phyloP scores from a whole-genome alignment of 2,113 vertebrate species.

The Peromyscus maniculatus region DNA sequence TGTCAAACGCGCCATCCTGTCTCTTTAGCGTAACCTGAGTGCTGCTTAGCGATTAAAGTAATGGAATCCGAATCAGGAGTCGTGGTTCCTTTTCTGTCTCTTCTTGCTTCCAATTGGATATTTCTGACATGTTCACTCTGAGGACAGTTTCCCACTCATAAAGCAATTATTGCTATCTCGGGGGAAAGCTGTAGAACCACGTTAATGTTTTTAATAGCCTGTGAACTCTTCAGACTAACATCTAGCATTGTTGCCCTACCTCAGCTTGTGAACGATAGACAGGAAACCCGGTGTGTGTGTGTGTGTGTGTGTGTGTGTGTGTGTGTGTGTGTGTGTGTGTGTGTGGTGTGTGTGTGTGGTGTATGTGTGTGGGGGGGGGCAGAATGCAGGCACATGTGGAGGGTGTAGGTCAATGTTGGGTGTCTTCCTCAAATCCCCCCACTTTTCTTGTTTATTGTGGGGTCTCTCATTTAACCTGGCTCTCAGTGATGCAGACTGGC shows the following conservation, averaged over 20 bases:
- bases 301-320: background rate
- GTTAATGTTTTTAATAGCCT: background rate
- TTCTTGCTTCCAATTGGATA: constrained; percentile 42
- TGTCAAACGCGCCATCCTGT: constrained; percentile 73
- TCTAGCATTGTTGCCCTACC: background rate
- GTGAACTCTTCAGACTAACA: background rate
- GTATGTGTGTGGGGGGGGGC: background rate
- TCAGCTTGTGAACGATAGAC: background rate
- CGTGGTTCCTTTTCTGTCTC: constrained; percentile 64
- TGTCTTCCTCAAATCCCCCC: too few relatives aligned
- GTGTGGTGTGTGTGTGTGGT: background rate
- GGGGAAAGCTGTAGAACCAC: background rate
- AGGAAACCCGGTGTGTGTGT: background rate
- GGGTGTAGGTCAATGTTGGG: too few relatives aligned
- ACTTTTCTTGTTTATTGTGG: background rate
- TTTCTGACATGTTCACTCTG: constrained; percentile 43
- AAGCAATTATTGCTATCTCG: constrained; percentile 58
- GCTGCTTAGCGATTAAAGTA: constrained; percentile 69
- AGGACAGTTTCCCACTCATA: constrained; percentile 52
- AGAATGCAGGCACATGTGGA: background rate
- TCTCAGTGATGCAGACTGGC: background rate
- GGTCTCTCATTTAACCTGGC: background rate
- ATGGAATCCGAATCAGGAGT: constrained; percentile 42
- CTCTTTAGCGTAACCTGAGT: constrained; percentile 69
- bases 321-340: background rate